These are phyloP conservation scores for Epizoanthus scotinus DNA, from an alignment of 92 coral and sea anemone species.

Conservation along the genomic window DNA sequence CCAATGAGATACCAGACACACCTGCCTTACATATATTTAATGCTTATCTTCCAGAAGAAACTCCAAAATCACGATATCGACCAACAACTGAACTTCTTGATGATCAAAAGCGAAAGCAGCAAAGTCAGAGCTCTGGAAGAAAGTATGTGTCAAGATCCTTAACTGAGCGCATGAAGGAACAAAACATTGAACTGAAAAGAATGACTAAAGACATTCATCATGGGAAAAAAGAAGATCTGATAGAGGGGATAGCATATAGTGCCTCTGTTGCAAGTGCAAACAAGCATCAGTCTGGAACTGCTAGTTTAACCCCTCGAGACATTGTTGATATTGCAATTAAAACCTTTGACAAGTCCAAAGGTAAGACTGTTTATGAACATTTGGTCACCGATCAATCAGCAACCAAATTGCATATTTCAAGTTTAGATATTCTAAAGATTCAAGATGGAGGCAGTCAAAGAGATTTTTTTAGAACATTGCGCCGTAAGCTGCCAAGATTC, in stretches of 20 bases:
- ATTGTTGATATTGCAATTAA: conserved; percentile 38
- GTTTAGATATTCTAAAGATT: conserved; percentile 40
- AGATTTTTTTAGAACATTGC: conserved; percentile 13
- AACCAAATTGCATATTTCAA: neutral
- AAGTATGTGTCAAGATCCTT: conserved; percentile 42
- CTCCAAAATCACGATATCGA: too few relatives aligned
- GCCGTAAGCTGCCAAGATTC: conserved; percentile 30
- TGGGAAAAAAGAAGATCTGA: conserved; percentile 47
- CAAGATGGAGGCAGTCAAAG: conserved; percentile 40
- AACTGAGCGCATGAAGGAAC: conserved; percentile 31
- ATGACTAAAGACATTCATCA: conserved; percentile 45
- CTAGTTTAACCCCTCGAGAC: conserved; percentile 52
- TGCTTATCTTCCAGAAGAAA: neutral
- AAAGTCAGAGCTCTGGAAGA: conserved; percentile 37
- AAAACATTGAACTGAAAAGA: conserved; percentile 18
- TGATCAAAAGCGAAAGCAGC: neutral
- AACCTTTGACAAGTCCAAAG: conserved; percentile 14
- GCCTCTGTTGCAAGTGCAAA: conserved; percentile 26
- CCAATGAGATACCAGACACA: neutral
- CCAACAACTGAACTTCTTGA: too few relatives aligned
- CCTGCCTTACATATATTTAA: neutral
- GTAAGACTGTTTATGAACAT: too few relatives aligned
- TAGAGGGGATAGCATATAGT: conserved; percentile 38
- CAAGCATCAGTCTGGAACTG: neutral
- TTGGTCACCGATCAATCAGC: too few relatives aligned